Percentiles rank a stretch among this genome's conserved stretches.
Evolutionary conservation across 2,888 invertebrate genomes (phyloP).

Genomic region (Himalopsyche japonica): DNA sequence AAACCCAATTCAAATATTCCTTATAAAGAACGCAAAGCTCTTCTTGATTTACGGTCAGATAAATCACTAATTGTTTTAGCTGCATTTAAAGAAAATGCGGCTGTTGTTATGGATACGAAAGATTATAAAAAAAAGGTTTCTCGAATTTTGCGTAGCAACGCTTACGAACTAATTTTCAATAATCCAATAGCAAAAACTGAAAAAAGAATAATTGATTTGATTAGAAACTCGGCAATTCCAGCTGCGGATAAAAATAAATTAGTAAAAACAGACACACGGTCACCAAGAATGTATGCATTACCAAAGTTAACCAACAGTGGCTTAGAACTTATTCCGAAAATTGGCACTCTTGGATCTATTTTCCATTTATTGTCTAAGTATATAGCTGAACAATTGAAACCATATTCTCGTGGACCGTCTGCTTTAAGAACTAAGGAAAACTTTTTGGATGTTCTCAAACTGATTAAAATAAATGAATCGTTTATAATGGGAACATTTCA

Average conservation of each 20-base stretch:
- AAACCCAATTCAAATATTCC: neutral
- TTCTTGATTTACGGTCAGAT: neutral
- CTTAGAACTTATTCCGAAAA: neutral
- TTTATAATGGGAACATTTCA: neutral
- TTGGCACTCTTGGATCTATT: neutral
- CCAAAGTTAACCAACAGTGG: neutral
- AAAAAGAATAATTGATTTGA: neutral
- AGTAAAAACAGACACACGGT: neutral
- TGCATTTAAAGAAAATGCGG: neutral
- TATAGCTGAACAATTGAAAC: neutral
- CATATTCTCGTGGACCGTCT: neutral
- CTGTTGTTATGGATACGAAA: neutral
- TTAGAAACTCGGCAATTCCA: neutral
- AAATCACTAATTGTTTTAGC: neutral
- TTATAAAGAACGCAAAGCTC: neutral
- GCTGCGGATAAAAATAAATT: neutral
- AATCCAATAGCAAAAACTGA: neutral
- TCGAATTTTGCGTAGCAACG: neutral
- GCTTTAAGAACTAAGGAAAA: neutral
- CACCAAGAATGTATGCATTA: neutral
- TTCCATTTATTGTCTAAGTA: neutral
- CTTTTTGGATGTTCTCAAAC: neutral
- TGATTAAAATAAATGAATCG: neutral
- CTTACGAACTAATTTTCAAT: neutral
- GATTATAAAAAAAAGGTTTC: neutral